These are phyloP conservation scores for Eretmocerus hayati DNA, from an alignment of 2,888 invertebrate genomes.

Conservation along the genomic window DNA sequence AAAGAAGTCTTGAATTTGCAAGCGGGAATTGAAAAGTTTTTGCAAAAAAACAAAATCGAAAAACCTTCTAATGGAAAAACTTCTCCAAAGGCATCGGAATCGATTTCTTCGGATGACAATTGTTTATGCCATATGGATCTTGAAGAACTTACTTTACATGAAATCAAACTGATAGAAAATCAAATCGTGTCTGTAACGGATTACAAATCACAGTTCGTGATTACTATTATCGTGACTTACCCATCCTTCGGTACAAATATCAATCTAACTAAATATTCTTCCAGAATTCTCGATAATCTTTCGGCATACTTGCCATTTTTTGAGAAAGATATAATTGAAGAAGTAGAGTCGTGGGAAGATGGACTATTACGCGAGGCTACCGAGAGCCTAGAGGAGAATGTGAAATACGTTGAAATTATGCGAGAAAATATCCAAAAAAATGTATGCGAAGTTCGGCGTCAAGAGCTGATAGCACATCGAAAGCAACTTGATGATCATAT, in stretches of 20 bases:
- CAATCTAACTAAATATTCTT: background rate
- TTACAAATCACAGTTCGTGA: slow-evolving; percentile 14
- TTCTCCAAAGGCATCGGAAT: background rate
- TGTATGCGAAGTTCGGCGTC: slow-evolving; percentile 18
- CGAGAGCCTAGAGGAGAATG: slow-evolving; percentile 11
- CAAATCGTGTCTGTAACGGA: slow-evolving; percentile 7
- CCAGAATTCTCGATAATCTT: slow-evolving; percentile 22
- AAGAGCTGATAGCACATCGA: slow-evolving; percentile 22
- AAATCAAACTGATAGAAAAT: slow-evolving; percentile 6
- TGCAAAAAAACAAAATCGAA: slow-evolving; percentile 8
- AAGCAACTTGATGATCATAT: slow-evolving; percentile 23
- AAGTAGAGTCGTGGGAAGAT: slow-evolving; percentile 20
- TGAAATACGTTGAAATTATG: slow-evolving; percentile 13
- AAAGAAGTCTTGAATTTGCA: slow-evolving; percentile 14
- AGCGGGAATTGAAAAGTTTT: slow-evolving; percentile 19
- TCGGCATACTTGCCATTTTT: slow-evolving; percentile 11
- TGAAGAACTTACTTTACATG: slow-evolving; percentile 12
- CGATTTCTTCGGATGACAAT: background rate
- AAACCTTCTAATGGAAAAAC: background rate
- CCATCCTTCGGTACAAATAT: too few species aligned
- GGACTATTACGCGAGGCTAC: slow-evolving; percentile 11
- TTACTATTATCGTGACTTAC: too few species aligned
- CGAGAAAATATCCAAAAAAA: slow-evolving; percentile 15
- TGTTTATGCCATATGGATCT: background rate
- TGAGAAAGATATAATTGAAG: slow-evolving; percentile 12